These are phyloP conservation scores for Recurvirostra avosetta DNA, from an alignment of 2,113 vertebrate species.

Conservation along the genomic window DNA sequence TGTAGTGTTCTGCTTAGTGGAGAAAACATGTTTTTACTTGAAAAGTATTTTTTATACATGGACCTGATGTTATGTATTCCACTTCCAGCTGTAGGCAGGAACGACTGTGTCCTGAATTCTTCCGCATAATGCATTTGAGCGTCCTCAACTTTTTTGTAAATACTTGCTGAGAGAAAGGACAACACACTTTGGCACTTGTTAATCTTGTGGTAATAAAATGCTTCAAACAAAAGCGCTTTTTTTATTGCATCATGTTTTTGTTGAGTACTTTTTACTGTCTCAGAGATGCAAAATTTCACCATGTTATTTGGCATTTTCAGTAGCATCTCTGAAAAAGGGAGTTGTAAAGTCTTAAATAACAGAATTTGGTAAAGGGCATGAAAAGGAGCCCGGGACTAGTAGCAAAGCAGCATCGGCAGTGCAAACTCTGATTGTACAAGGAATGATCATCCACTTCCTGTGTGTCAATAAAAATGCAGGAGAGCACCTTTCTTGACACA, in stretches of 20 bases:
- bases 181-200: background rate
- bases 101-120: background rate
- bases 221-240: background rate
- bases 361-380: background rate
- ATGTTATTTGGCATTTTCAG: background rate
- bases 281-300: background rate
- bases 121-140: background rate
- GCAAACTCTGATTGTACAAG: background rate
- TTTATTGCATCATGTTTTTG: background rate
- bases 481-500: slow-evolving; percentile 40
- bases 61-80: background rate
- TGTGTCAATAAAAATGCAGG: slow-evolving; percentile 33
- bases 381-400: background rate
- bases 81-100: background rate
- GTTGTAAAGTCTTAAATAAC: background rate
- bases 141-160: background rate
- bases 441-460: background rate
- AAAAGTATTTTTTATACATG: background rate
- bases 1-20: background rate
- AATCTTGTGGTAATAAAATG: background rate
- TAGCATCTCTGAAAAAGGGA: background rate
- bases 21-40: background rate
- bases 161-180: background rate
- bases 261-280: background rate
- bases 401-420: background rate